Evolutionary conservation across 2,113 vertebrate species (phyloP).

Genomic region (Petroica traversi): DNA sequence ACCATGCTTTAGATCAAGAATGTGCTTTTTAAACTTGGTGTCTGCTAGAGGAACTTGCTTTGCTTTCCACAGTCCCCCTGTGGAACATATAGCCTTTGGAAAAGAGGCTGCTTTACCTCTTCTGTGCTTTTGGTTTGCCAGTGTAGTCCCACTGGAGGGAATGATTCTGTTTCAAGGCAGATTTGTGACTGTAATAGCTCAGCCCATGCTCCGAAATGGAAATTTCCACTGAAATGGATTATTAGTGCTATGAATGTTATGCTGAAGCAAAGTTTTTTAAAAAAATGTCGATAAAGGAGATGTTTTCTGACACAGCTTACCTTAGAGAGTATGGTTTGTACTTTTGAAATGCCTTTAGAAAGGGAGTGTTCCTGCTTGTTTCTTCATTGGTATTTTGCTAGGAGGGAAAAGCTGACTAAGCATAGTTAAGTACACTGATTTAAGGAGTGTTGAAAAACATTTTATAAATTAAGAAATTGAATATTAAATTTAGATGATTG

Average conservation of each 20-base stretch:
- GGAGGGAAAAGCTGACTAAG: background rate
- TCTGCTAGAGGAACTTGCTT: background rate
- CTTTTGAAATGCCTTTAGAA: background rate
- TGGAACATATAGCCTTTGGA: background rate
- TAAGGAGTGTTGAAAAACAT: background rate
- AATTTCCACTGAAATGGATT: background rate
- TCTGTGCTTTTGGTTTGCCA: background rate
- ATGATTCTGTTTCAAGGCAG: background rate
- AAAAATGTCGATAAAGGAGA: background rate
- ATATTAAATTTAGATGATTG: background rate
- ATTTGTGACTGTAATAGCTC: fast-evolving
- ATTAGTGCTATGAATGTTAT: background rate
- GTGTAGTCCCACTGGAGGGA: background rate
- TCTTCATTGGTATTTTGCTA: background rate
- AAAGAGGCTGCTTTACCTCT: background rate
- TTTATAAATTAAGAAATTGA: fast-evolving
- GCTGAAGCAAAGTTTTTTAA: background rate
- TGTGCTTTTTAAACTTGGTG: background rate
- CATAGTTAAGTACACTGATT: background rate
- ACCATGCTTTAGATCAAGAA: background rate
- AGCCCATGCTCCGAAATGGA: background rate
- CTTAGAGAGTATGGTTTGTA: background rate
- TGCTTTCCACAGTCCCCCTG: background rate
- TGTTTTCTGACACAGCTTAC: background rate
- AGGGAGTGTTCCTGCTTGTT: background rate